These are phyloP conservation scores for Odontothrips loti DNA, from an alignment of 2,888 invertebrate species.

Conservation along the genomic window DNA sequence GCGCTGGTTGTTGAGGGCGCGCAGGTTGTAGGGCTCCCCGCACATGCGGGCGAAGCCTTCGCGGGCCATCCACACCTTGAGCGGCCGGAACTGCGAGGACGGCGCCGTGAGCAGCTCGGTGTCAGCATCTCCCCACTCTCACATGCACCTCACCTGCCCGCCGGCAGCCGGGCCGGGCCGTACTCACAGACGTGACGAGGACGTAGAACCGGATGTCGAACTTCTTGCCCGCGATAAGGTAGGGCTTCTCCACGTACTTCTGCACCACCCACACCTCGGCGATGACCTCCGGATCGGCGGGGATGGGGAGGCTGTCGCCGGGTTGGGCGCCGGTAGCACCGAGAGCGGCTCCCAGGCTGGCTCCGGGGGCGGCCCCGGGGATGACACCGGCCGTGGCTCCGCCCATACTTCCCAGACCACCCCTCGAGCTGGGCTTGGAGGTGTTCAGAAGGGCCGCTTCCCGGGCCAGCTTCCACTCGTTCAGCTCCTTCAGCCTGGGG, in stretches of 20 bases:
- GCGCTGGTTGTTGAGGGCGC: slow-evolving; percentile 55
- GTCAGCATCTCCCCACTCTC: too few relatives aligned
- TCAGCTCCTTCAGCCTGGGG: slow-evolving; percentile 42
- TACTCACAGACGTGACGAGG: slow-evolving; percentile 53
- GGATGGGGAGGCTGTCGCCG: not conserved
- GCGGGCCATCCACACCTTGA: slow-evolving; percentile 55
- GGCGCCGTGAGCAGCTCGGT: too few relatives aligned
- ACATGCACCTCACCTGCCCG: too few relatives aligned
- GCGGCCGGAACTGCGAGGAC: slow-evolving; percentile 42
- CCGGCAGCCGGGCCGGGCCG: not conserved
- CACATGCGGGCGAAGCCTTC: slow-evolving; percentile 61
- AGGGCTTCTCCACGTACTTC: slow-evolving; percentile 57
- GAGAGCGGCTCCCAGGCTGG: too few relatives aligned
- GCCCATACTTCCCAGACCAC: not conserved
- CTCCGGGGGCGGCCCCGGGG: not conserved
- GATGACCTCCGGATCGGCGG: slow-evolving; percentile 32
- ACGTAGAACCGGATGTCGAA: slow-evolving; percentile 61
- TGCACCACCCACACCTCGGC: slow-evolving; percentile 53
- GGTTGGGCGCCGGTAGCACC: too few relatives aligned
- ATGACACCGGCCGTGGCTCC: not conserved
- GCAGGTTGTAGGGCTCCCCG: slow-evolving; percentile 54
- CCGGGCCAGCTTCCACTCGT: slow-evolving; percentile 43
- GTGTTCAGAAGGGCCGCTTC: slow-evolving; percentile 36
- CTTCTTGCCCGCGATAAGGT: slow-evolving; percentile 57
- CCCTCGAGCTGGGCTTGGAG: not conserved